These are phyloP conservation scores for Drosophila ustulata DNA, from an alignment of 2,888 invertebrate genomes.

Conservation along the genomic window DNA sequence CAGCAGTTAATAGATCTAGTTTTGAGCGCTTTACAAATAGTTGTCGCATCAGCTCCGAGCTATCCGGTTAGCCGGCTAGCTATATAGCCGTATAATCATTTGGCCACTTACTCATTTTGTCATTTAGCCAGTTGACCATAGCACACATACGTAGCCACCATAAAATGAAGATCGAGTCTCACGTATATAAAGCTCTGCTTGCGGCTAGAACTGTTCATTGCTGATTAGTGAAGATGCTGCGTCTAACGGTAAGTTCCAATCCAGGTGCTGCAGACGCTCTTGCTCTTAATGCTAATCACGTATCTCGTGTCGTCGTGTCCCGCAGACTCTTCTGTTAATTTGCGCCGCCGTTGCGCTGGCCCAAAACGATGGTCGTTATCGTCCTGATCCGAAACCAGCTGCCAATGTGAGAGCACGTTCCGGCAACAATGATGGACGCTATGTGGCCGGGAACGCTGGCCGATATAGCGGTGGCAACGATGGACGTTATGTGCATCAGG, in stretches of 20 bases:
- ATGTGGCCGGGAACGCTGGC: constrained; percentile 71
- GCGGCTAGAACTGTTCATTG: constrained; percentile 53
- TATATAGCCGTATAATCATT: background rate
- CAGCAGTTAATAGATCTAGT: constrained; percentile 71
- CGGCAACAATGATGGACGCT: constrained; percentile 72
- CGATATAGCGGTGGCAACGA: constrained; percentile 84
- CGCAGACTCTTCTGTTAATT: constrained; percentile 55
- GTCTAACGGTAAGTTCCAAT: constrained; percentile 61
- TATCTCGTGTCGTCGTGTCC: background rate
- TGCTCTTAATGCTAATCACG: background rate
- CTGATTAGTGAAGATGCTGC: constrained; percentile 63
- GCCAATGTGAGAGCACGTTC: background rate
- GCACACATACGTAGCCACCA: constrained; percentile 37
- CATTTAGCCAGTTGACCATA: constrained; percentile 51
- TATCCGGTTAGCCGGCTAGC: constrained; percentile 14
- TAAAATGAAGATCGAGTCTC: constrained; percentile 25
- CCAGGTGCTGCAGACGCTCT: background rate
- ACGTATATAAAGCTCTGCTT: constrained; percentile 65
- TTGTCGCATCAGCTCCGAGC: constrained; percentile 27
- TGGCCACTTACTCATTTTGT: constrained; percentile 41
- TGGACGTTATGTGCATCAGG: constrained; percentile 86
- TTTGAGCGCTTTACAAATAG: constrained; percentile 48
- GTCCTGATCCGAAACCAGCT: constrained; percentile 46
- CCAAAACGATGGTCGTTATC: constrained; percentile 85
- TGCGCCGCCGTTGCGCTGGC: constrained; percentile 55